phyloP scores from a whole-genome alignment of 1,140 invertebrate species.

The Daktulosphaira vitifoliae region DNA sequence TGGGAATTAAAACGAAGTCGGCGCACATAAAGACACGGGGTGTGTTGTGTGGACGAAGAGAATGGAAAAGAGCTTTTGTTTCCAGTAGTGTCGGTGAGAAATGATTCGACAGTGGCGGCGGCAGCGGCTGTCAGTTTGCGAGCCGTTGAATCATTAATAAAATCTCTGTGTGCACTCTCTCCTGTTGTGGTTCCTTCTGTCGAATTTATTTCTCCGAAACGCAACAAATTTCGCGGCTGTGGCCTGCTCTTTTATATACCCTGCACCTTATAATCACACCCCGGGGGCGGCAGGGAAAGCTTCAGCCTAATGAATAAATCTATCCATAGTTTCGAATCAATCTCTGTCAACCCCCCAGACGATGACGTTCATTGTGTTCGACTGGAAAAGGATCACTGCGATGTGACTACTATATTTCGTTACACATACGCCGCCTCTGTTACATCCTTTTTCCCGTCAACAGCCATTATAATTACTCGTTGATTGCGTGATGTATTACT shows the following conservation, averaged over 20 bases:
- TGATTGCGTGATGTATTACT: conserved; percentile 27
- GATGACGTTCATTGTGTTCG: conserved; percentile 26
- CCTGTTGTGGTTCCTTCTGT: background rate
- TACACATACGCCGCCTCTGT: background rate
- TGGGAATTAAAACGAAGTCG: conserved; percentile 23
- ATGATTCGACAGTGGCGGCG: conserved; percentile 17
- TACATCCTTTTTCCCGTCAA: too few species aligned
- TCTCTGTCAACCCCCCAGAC: conserved; percentile 24
- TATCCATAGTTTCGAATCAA: conserved; percentile 31
- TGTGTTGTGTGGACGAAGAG: background rate
- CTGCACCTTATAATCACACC: background rate
- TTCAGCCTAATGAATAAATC: conserved; percentile 27
- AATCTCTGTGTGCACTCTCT: conserved; percentile 10
- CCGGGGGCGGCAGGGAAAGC: background rate
- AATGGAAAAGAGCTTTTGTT: conserved; percentile 14
- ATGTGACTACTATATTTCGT: conserved; percentile 21
- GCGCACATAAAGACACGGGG: conserved; percentile 18
- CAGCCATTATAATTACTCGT: conserved; percentile 18
- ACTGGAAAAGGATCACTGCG: conserved; percentile 13
- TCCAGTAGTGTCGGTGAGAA: conserved; percentile 21
- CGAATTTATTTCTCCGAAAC: conserved; percentile 21
- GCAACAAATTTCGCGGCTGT: conserved; percentile 14
- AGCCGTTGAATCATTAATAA: conserved; percentile 32
- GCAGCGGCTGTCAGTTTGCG: conserved; percentile 30
- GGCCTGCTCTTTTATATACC: background rate